A percentile compares a stretch with the other conserved stretches of the same genome.
phyloP scores from a whole-genome alignment of 2,113 vertebrate species.

The Equus quagga region DNA sequence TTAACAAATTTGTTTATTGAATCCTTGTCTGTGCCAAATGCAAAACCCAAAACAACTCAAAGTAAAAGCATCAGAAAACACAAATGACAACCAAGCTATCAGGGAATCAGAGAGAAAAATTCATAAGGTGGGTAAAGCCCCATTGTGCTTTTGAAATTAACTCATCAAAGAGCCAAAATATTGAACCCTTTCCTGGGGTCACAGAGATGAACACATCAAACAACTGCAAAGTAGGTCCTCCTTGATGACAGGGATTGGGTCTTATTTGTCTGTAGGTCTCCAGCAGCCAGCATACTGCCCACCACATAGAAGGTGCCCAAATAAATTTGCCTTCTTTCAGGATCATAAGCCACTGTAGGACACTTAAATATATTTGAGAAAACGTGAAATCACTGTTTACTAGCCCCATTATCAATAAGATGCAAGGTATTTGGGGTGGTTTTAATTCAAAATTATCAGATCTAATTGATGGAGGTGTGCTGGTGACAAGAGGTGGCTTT shows the following conservation, averaged over 20 bases:
- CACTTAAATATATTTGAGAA: not conserved
- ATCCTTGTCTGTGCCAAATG: not conserved
- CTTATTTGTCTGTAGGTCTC: not conserved
- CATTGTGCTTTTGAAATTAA: not conserved
- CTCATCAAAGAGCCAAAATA: not conserved
- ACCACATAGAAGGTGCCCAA: not conserved
- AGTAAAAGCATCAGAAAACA: not conserved
- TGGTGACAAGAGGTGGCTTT: not conserved
- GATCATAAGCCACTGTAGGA: not conserved
- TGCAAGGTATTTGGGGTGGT: not conserved
- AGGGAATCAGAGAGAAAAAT: not conserved
- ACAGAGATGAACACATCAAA: not conserved
- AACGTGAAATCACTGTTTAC: not conserved
- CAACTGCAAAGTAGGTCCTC: not conserved
- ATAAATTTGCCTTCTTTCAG: not conserved
- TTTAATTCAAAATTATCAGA: not conserved
- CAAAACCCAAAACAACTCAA: not conserved
- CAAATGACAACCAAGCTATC: not conserved
- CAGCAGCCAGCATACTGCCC: not conserved
- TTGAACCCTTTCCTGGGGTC: not conserved
- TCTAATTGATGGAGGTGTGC: not conserved
- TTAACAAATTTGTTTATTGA: slow-evolving; percentile 13
- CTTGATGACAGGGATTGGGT: not conserved
- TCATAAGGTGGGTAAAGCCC: not conserved
- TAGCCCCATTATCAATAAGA: not conserved